These are phyloP conservation scores for Acanthosepion pharaonis DNA, from an alignment of 2,888 invertebrate genomes.

Conservation along the genomic window DNA sequence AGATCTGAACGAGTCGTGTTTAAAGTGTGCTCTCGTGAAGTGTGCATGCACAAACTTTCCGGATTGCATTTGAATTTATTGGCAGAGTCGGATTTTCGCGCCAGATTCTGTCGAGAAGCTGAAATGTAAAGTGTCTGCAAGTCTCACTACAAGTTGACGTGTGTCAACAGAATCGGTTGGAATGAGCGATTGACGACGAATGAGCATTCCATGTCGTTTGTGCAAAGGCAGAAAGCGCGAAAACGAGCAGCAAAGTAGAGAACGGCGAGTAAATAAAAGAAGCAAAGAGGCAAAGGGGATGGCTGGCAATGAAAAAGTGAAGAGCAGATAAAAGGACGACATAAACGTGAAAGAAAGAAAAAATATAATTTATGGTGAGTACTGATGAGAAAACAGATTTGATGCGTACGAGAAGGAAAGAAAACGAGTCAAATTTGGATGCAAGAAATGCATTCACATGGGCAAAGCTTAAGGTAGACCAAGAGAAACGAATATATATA, in stretches of 20 bases:
- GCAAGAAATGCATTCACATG: too few relatives aligned
- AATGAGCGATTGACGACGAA: background rate
- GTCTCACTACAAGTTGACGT: background rate
- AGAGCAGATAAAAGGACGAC: background rate
- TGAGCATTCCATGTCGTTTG: background rate
- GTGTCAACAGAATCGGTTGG: background rate
- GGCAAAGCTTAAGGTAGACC: too few relatives aligned
- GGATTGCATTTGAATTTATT: background rate
- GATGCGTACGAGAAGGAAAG: too few relatives aligned
- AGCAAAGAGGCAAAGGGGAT: background rate
- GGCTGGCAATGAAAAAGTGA: background rate
- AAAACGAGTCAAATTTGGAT: too few relatives aligned
- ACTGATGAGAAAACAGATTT: background rate
- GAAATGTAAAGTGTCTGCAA: background rate
- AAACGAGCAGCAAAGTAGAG: background rate
- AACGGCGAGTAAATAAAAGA: background rate
- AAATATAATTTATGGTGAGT: background rate
- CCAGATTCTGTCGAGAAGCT: background rate
- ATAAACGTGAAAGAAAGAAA: background rate
- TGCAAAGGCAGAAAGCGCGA: background rate
- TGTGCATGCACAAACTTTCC: background rate
- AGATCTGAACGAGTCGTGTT: background rate
- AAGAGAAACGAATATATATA: background rate
- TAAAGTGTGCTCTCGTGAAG: background rate
- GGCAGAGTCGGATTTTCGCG: background rate